A percentile compares a stretch with the other conserved stretches of the same genome.
phyloP scores from a whole-genome alignment of 2,113 vertebrate species.

The Callionymus lyra region DNA sequence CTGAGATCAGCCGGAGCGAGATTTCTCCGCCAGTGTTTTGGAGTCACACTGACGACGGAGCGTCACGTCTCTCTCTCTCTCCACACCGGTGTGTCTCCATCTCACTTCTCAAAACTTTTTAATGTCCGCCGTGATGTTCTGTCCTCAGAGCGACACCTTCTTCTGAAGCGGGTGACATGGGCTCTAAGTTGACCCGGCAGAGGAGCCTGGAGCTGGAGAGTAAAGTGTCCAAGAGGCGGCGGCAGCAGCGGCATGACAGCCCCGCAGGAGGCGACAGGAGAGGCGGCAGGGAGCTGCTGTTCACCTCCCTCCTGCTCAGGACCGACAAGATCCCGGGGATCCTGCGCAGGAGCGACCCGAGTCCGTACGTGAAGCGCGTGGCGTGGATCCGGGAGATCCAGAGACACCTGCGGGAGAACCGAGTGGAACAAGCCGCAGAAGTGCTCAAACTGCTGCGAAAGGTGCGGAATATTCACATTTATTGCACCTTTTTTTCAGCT shows the following conservation, averaged over 20 bases:
- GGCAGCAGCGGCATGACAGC: conserved; percentile 34
- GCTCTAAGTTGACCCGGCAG: conserved; percentile 75
- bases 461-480: conserved; percentile 43
- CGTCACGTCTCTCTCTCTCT: too few species aligned
- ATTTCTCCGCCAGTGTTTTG: neutral
- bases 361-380: conserved; percentile 70
- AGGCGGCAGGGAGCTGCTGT: conserved; percentile 44
- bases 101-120: conserved; percentile 30
- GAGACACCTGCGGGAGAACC: conserved; percentile 61
- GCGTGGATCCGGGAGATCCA: conserved; percentile 74
- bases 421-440: conserved; percentile 69
- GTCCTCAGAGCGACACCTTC: conserved; percentile 4
- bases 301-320: conserved; percentile 67
- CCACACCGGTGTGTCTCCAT: neutral
- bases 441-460: conserved; percentile 75
- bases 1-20: neutral
- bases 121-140: conserved; percentile 24
- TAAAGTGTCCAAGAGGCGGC: conserved; percentile 41
- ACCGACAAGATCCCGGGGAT: conserved; percentile 70
- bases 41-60: neutral
- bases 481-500: too few species aligned
- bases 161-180: conserved; percentile 49
- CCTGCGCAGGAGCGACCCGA: conserved; percentile 65
- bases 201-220: conserved; percentile 70
- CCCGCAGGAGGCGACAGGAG: conserved; percentile 23